phyloP scores from a whole-genome alignment of 1,140 invertebrate genomes.

The Orchesella cincta region DNA sequence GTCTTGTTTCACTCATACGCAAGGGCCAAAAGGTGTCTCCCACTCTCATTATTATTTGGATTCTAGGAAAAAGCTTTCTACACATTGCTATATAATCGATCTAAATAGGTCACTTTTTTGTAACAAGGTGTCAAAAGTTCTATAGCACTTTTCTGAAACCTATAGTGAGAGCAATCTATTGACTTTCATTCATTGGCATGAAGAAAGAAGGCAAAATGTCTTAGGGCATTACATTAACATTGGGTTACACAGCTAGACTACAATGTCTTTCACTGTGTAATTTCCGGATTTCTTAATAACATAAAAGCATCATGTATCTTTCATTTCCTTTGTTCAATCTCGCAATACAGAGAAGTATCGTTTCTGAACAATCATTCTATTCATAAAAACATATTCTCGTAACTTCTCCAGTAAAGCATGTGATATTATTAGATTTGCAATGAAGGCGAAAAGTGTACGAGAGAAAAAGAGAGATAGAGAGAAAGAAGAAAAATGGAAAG shows the following conservation, averaged over 20 bases:
- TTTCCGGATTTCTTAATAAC: background rate
- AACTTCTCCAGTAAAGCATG: background rate
- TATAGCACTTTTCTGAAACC: background rate
- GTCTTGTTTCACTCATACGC: no score
- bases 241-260: background rate
- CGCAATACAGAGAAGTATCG: background rate
- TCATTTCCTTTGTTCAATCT: slow-evolving; percentile 9
- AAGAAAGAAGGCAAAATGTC: background rate
- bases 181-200: background rate
- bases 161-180: background rate
- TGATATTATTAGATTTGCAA: background rate
- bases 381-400: background rate
- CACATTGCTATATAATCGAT: background rate
- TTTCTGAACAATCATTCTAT: background rate
- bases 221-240: background rate
- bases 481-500: background rate
- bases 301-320: slow-evolving; percentile 8
- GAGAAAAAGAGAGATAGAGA: background rate
- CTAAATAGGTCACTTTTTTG: background rate
- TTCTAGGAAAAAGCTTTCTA: no score
- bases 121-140: background rate
- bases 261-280: background rate
- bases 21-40: no score
- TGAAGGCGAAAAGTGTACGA: background rate
- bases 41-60: no score